These are phyloP conservation scores for Chymomyza fuscimana DNA, from an alignment of 2,888 invertebrate genomes.

Conservation along the genomic window DNA sequence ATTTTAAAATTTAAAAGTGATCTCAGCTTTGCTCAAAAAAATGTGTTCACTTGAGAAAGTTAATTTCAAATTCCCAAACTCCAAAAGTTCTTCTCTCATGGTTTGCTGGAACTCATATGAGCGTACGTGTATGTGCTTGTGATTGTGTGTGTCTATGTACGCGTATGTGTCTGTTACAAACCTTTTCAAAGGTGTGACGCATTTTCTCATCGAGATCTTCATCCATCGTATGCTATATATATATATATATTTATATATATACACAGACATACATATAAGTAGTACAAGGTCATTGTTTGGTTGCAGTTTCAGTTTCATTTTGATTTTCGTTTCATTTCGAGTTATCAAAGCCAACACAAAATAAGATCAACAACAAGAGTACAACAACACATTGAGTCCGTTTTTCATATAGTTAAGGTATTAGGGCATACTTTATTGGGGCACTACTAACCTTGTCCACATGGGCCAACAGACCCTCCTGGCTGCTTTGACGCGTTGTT, in stretches of 20 bases:
- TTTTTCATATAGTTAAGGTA: not conserved
- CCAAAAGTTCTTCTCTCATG: not conserved
- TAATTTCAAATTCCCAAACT: too few relatives aligned
- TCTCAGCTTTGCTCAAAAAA: too few relatives aligned
- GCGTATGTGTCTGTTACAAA: conserved; percentile 78
- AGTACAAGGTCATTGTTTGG: not conserved
- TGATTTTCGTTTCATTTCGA: not conserved
- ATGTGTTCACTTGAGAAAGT: too few relatives aligned
- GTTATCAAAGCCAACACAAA: conserved; percentile 4
- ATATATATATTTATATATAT: conserved; percentile 28
- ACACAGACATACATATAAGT: conserved; percentile 13
- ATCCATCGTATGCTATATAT: conserved; percentile 69
- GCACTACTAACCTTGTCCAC: conserved; percentile 88
- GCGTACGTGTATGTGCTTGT: not conserved
- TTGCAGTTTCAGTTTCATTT: not conserved
- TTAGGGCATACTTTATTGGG: conserved; percentile 20
- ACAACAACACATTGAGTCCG: conserved; percentile 64
- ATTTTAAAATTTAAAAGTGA: too few relatives aligned
- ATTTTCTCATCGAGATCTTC: conserved; percentile 82
- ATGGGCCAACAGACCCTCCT: conserved; percentile 92
- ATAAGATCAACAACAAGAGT: conserved; percentile 43
- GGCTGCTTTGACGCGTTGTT: conserved; percentile 92
- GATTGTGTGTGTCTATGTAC: conserved; percentile 15
- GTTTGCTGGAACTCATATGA: not conserved
- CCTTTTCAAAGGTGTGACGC: conserved; percentile 88